Evolutionary conservation across 2,888 invertebrate species (phyloP).

Genomic region (Geotrupes spiniger): DNA sequence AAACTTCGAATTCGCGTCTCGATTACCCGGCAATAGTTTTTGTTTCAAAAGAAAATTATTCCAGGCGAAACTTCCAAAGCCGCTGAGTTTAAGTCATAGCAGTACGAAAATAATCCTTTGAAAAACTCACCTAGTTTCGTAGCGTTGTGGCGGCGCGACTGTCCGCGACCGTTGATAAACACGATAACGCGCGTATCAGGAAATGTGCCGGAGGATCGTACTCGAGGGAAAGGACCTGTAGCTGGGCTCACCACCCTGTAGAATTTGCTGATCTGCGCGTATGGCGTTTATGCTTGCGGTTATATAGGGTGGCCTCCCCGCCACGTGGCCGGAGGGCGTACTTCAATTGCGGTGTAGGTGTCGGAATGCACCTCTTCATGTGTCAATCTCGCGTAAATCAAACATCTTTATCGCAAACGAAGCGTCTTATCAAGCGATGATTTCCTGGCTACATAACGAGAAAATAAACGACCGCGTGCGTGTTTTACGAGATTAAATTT

Average conservation of each 20-base stretch:
- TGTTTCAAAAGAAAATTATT: no score
- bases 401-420: constrained; percentile 2
- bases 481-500: no score
- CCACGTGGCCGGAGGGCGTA: constrained; percentile 19
- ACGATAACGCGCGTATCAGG: constrained; percentile 4
- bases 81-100: no score
- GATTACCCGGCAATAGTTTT: no score
- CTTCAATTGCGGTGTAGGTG: constrained; percentile 23
- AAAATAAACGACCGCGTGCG: no score
- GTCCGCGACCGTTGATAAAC: constrained; percentile 2
- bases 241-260: constrained; percentile 27
- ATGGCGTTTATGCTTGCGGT: constrained; percentile 27
- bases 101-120: no score
- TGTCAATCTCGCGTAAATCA: constrained; percentile 6
- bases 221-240: constrained; percentile 26
- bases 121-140: no score
- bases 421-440: no score
- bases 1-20: no score
- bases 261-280: constrained; percentile 29
- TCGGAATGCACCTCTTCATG: constrained; percentile 10
- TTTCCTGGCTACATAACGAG: no score
- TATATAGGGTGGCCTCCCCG: constrained; percentile 29
- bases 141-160: background rate
- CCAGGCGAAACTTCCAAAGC: no score
- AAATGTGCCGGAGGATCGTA: constrained; percentile 3